These are phyloP conservation scores for Entosphenus tridentatus DNA, from an alignment of 2,113 vertebrate genomes.

Conservation along the genomic window DNA sequence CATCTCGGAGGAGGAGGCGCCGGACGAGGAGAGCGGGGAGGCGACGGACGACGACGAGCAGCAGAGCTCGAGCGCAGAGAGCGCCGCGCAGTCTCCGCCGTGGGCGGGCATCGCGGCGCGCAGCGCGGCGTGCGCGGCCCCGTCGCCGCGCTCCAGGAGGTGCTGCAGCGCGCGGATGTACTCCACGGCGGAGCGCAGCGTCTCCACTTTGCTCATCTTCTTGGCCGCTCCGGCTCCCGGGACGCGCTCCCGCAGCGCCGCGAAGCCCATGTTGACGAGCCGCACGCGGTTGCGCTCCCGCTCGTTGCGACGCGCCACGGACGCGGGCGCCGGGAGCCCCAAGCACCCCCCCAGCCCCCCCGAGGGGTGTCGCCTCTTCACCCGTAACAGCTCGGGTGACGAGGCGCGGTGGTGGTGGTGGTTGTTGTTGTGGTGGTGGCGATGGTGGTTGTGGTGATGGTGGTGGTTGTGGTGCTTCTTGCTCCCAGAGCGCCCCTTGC, in stretches of 20 bases:
- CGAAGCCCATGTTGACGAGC: constrained; percentile 85
- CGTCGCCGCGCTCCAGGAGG: constrained; percentile 54
- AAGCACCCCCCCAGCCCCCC: constrained; percentile 34
- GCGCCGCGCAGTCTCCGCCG: constrained; percentile 22
- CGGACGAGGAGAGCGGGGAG: constrained; percentile 36
- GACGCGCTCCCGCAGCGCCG: constrained; percentile 72
- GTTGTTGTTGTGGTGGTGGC: constrained; percentile 18
- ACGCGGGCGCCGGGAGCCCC: constrained; percentile 34
- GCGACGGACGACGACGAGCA: constrained; percentile 12
- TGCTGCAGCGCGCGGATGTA: constrained; percentile 76
- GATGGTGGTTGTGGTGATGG: constrained; percentile 9
- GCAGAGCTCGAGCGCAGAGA: constrained; percentile 19
- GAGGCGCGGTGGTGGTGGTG: constrained; percentile 33
- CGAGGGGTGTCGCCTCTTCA: constrained; percentile 49
- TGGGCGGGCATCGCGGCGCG: constrained; percentile 37
- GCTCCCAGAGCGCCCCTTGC: constrained; percentile 10
- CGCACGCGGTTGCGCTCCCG: constrained; percentile 78
- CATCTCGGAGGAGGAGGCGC: constrained; percentile 58
- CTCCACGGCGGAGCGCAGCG: constrained; percentile 68
- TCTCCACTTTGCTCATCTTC: constrained; percentile 97
- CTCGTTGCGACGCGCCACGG: constrained; percentile 71
- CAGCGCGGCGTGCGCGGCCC: constrained; percentile 43
- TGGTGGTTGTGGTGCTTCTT: constrained; percentile 21
- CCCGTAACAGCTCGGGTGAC: constrained; percentile 61
- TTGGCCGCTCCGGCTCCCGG: constrained; percentile 71